Evolutionary conservation across 2,888 invertebrate genomes (phyloP), one percentile per base, ranked within the genome.

Genomic region (Chouioia cunea): DNA sequence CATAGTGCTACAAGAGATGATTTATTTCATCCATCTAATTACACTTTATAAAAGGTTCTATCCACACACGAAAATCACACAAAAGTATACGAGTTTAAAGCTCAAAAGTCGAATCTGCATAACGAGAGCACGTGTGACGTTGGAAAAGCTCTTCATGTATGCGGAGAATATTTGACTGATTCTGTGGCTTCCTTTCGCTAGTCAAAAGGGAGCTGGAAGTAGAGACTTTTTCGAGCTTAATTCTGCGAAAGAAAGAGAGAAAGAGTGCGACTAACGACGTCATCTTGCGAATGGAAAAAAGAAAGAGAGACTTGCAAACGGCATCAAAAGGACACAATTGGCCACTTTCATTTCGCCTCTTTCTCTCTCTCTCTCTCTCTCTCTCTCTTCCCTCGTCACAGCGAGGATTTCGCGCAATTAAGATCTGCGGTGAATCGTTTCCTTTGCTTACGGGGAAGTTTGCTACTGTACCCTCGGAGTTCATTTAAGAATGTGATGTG

Each of bases 401-500:
- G 60, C 65, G 57, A 73, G 73, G 76, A 79, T 79, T 79, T 76
- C 74, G 76, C 75, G 77, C 78, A 79, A 81, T 81, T 81, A 80
- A 80, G 80, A 79, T 76, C 76, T 63, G 72, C 69, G 73, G 54
- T 20, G n/a, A 36, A 36, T 36, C 20, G 20, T 43, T 57, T 16
- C 10, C 54, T 65, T 57, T 53, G n/a, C 23, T 18, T 52, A 58
- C 4, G 53, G 52, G 20, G 36, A 54, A n/a, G 36, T 48, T 50
- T 47, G 44, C 52, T 36, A 47, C 20, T 59, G 47, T 47, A 59
- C 36, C 43, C 56, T 27, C 44, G 54, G 54, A 16, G 16, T 14
- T 20, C 50, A 62, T n/a, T 53, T 44, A 59, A 59, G 27, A 46
- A 46, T 16, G 46, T 46, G 44, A 44, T 46, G 22, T 46, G 58